A percentile compares a stretch with the other conserved stretches of the same genome.
Conservation (phyloP, 2,888 invertebrate genomes). For the Lasioglossum vierecki region DNA sequence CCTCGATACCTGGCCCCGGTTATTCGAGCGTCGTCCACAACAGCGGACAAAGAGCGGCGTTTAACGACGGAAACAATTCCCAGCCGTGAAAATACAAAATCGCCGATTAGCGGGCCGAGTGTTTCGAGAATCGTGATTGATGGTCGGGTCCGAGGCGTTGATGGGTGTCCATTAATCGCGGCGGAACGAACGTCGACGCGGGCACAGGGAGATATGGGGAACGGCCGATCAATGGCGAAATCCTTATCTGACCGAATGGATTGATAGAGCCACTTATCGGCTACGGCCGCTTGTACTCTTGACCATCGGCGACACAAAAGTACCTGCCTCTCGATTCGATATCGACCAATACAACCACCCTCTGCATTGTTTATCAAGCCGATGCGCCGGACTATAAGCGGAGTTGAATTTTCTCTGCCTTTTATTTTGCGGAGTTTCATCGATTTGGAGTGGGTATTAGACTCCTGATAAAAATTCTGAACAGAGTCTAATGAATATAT, state of each 20-base stretch:
- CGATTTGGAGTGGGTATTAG: no score
- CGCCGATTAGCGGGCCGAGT: slow-evolving; percentile 70
- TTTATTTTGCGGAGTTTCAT: no score
- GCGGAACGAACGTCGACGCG: slow-evolving; percentile 72
- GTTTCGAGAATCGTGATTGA: slow-evolving; percentile 78
- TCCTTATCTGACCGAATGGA: slow-evolving; percentile 79
- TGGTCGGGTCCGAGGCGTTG: slow-evolving; percentile 74
- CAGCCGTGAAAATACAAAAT: slow-evolving; percentile 67
- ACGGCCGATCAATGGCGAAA: slow-evolving; percentile 77
- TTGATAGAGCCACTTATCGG: slow-evolving; percentile 81
- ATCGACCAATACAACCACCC: slow-evolving; percentile 59
- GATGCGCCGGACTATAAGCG: slow-evolving; percentile 12
- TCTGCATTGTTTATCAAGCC: slow-evolving; percentile 63
- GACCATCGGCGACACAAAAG: slow-evolving; percentile 70
- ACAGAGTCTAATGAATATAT: no score
- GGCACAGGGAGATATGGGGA: slow-evolving; percentile 69
- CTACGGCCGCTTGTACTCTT: slow-evolving; percentile 73
- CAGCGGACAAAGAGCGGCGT: slow-evolving; percentile 38
- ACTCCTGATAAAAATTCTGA: no score
- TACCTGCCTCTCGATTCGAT: slow-evolving; percentile 62
- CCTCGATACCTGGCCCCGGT: not conserved
- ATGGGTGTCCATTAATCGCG: slow-evolving; percentile 82
- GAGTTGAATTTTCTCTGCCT: not conserved
- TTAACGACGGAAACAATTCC: slow-evolving; percentile 68
- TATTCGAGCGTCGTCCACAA: slow-evolving; percentile 24